Evolutionary conservation across 2,113 vertebrate species (phyloP), one percentile per base, ranked within the genome.

Genomic region (Ochotona curzoniae): DNA sequence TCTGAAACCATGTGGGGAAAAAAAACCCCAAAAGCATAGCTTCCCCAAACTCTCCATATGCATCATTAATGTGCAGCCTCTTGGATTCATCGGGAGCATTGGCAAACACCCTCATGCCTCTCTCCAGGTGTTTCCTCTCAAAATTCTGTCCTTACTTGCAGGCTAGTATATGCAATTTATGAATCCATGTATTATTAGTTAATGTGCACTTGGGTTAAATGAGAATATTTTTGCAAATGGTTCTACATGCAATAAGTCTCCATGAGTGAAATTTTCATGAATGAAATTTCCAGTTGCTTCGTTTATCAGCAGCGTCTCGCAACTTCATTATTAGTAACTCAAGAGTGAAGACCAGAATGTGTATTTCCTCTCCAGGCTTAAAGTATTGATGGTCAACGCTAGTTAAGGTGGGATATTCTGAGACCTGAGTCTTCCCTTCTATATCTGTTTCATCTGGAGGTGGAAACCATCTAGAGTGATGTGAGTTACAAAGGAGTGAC

Each of bases 221-320:
- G 35, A 95, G 66, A 83, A 61, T 78, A 12, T 74, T 47, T 92
- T 86, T 84, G 47, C 60, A 49, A 90, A 94, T 11, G 47, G 83
- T 63, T 87, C 47, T 64, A 61, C 10, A 79, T 18, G 51, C 25
- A 89, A n/a, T 51, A 44, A 28, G 13, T 80, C 70, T 93, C 84
- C 93, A 69, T 61, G 63, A 87, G 73, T 51, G 20, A 71, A 94
- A 76, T 60, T 75, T 30, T 83, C 26, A 6, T 44, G 38, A 44
- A 44, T 44, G 38, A 44, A 44, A 44, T 47, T 64, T 85, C 84
- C 51, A 63, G 84, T 84, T 83, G n/a, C 28, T 54, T 87, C 35
- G 8, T 76, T 23, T 81, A 10, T 67, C 61, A 86, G 80, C 70
- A 89, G 30, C 4, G 2, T 44, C 64, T n/a, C 88, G 26, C 49